phyloP scores from a whole-genome alignment of 2,797 vertebrate species.

The Bradypodion pumilum region DNA sequence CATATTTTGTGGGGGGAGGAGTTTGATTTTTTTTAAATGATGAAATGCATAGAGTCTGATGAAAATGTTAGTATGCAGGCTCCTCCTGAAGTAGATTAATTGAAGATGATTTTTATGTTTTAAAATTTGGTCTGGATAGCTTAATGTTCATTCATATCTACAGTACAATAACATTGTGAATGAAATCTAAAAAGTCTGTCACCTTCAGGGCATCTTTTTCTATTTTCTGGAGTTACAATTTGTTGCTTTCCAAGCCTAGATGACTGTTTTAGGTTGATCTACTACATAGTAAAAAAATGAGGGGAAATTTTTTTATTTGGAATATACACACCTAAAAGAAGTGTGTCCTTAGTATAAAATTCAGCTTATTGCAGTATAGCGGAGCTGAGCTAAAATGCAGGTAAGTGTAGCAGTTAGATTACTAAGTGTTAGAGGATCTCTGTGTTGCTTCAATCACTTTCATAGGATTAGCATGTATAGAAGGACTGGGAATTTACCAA shows the following conservation, averaged over 20 bases:
- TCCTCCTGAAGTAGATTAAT: conserved; percentile 1
- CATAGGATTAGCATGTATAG: conserved; percentile 15
- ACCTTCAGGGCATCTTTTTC: conserved; percentile 12
- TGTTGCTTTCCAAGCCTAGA: conserved; percentile 48
- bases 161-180: background rate
- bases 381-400: background rate
- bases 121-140: background rate
- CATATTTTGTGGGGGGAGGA: background rate
- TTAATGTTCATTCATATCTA: conserved; percentile 18
- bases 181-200: background rate
- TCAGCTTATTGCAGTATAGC: conserved; percentile 12
- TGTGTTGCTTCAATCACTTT: background rate
- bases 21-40: background rate
- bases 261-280: conserved; percentile 26
- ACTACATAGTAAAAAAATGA: background rate
- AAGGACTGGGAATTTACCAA: conserved; percentile 19
- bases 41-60: accelerated
- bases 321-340: conserved; percentile 20
- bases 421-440: background rate
- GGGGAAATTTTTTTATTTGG: conserved; percentile 47
- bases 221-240: conserved; percentile 25
- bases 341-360: conserved; percentile 33
- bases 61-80: background rate
- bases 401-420: background rate
- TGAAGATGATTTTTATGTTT: background rate